phyloP scores from a whole-genome alignment of 2,113 vertebrate genomes.

The Morone chrysops region DNA sequence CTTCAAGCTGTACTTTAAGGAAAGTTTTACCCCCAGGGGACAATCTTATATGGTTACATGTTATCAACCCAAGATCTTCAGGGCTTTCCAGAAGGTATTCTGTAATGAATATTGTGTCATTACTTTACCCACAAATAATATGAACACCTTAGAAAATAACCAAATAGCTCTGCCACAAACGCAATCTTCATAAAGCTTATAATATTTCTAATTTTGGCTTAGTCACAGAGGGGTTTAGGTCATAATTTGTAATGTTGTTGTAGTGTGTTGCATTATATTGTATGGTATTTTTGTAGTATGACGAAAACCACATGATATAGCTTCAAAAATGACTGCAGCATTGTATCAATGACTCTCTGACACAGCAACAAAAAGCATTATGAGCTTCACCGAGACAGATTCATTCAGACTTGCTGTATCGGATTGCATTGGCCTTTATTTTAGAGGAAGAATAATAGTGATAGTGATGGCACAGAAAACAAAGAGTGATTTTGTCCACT shows the following conservation, averaged over 20 bases:
- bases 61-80: slow-evolving; percentile 21
- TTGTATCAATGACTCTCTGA: no score
- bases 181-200: background rate
- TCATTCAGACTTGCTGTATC: background rate
- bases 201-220: background rate
- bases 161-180: background rate
- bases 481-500: background rate
- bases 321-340: background rate
- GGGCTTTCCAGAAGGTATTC: background rate
- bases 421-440: background rate
- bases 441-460: background rate
- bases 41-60: slow-evolving; percentile 11
- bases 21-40: background rate
- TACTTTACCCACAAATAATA: background rate
- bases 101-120: background rate
- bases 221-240: background rate
- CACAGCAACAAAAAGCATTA: background rate
- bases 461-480: background rate
- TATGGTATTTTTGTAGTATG: background rate
- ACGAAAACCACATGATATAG: background rate
- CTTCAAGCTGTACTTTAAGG: background rate
- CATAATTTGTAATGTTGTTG: background rate
- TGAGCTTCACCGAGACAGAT: background rate
- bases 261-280: background rate
- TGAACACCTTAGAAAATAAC: background rate